Base-by-base conservation (phyloP, 2,113 vertebrate genomes). In the Anguilla rostrata region DNA sequence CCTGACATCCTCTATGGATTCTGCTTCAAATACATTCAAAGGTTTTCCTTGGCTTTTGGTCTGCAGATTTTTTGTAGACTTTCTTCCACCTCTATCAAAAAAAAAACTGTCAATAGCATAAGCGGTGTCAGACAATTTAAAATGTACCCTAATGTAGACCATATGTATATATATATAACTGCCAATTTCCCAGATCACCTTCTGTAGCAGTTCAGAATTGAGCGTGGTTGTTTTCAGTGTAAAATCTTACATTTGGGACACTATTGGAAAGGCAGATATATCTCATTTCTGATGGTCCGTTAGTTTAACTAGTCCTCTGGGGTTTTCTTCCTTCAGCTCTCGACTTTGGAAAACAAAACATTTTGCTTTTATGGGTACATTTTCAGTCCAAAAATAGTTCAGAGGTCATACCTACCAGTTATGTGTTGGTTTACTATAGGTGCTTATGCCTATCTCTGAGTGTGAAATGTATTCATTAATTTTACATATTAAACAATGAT, bases 271-370 rank as follows among this genome's bases (percentile, higher is more conserved):
- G 88, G 84, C 84, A 81, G 89, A 87, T 87, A 86, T 81, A 86
- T 91, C 92, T 92, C 92, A 90, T 92, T 90, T 84, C 87, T 92
- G 93, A 91, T 90, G 85, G 87, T 86, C 84, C 89, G 88, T 91
- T 93, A 89, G 82, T 92, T 93, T 91, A 91, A 92, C 85, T 84
- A 89, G 88, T 86, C 84, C 82, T 86, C 86, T 34, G 81, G 89
- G 89, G 88, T 82, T 84, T 83, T 49, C 82, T 41, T 41, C 87
- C 83, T 84, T 84, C 88, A 87, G 87, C 46, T 29, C 84, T 82
- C 43, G 92, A 92, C 53, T 75, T 41, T 80, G 82, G 90, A 85
- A 89, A 90, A 90, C 85, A 86, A 88, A 90, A 87, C 84, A 78
- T 63, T 86, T 87, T 87, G 57, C 78, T 90, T 88, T 89, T 88